A percentile compares a stretch with the other conserved stretches of the same genome.
These are phyloP conservation scores for Circaetus cinerascens DNA, from an alignment of 2,113 vertebrate genomes.

Conservation along the genomic window DNA sequence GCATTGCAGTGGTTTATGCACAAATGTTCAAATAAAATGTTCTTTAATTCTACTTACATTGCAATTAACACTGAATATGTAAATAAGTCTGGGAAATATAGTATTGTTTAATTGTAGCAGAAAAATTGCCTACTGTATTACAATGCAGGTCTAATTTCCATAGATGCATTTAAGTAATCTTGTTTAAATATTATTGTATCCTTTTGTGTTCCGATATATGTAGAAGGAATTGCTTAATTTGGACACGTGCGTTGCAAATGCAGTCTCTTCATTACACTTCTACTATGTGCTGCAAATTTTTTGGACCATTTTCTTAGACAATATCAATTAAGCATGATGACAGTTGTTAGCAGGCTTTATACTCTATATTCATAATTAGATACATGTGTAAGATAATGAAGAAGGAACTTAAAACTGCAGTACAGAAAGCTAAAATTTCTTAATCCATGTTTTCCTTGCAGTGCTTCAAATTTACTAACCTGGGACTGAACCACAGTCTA, in stretches of 20 bases:
- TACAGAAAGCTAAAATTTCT: background rate
- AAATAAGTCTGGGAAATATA: background rate
- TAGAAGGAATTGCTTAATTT: background rate
- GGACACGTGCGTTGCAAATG: background rate
- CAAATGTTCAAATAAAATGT: background rate
- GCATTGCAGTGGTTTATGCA: background rate
- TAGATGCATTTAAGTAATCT: background rate
- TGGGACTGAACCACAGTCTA: background rate
- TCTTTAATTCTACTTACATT: background rate
- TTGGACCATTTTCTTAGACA: background rate
- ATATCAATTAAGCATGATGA: background rate
- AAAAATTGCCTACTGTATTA: background rate
- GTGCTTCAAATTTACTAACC: background rate
- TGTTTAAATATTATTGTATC: background rate
- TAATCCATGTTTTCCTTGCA: background rate
- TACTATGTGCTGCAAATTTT: background rate
- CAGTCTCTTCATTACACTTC: background rate
- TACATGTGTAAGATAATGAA: background rate
- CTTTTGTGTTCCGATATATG: background rate
- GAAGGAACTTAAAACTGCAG: background rate
- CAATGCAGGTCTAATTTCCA: background rate
- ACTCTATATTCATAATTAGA: background rate
- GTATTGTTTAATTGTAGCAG: background rate
- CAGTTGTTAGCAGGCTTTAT: background rate
- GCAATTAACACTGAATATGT: background rate